Evolutionary conservation across 2,888 invertebrate genomes (phyloP), one percentile per base, ranked within the genome.

Genomic region (Athalia circularis): DNA sequence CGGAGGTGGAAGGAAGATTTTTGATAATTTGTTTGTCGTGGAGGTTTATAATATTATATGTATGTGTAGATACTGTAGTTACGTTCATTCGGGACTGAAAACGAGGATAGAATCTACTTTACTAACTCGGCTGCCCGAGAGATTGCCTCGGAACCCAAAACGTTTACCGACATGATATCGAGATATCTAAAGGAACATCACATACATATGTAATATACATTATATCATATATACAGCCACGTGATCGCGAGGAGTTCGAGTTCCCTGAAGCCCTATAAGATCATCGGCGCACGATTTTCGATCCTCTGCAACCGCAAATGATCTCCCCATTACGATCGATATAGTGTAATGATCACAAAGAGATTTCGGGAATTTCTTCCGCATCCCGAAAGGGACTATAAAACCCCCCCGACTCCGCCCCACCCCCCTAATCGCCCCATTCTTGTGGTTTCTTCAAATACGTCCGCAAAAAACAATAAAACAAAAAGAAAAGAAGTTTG

Each of bases 301-400:
- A 81, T 80, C 80, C 80, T 80, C 29, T 29, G 29, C 81, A 84
- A 87, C 86, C 87, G 81, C 87, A 87, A 87, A 87, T 86, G 84
- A 84, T 82, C 83, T 84, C 83, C 84, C 72, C 82, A 84, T 84
- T 85, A 85, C 79, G 62, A 81, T 29, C 82, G 83, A 85, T 86
- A 29, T 29, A 29, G 29, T 2, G 29, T 29, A 84, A 86, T 86
- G 84, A 85, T 81, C 80, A 67, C 78, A 64, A 47, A 43, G 47
- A 59, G 75, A 80, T 74, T 78, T 78, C 70, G 70, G 78, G 78
- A 74, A 74, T 72, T 64, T 70, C 78, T 78, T 78, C 72, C 78
- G 78, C 74, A 72, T 78, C 64, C 78, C 72, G 78, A 74, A 75
- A 61, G 48, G 62, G 75, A 52, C 75, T 75, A 45, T 64, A 47